A percentile compares a stretch with the other conserved stretches of the same genome.
Conservation (phyloP, 2,888 invertebrate species). For the Neocrepidodera transversa region DNA sequence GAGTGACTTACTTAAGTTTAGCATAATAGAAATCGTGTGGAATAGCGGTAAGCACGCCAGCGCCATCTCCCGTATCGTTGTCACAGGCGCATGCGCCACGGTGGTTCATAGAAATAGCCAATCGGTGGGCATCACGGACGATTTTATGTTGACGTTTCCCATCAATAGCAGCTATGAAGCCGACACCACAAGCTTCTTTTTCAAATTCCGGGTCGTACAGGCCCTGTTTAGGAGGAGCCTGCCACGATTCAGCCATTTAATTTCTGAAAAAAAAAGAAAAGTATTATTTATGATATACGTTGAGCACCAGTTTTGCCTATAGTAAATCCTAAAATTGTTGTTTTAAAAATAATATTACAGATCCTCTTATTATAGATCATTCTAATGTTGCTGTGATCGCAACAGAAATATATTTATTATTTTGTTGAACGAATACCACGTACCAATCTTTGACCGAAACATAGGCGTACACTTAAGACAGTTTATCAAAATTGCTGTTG, state of each 20-base stretch:
- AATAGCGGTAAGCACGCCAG: conserved; percentile 95
- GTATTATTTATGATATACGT: too few relatives aligned
- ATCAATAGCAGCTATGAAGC: conserved; percentile 98
- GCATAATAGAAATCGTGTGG: conserved; percentile 92
- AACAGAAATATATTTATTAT: too few relatives aligned
- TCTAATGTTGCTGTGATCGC: too few relatives aligned
- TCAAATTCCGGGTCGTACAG: conserved; percentile 96
- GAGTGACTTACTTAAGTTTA: conserved; percentile 73
- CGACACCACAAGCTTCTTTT: conserved; percentile 98
- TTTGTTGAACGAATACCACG: too few relatives aligned
- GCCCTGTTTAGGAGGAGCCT: conserved; percentile 85
- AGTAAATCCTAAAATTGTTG: too few relatives aligned
- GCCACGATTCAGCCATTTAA: conserved; percentile 68
- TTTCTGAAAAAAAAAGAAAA: conserved; percentile 42
- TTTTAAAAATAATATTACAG: too few relatives aligned
- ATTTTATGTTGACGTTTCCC: conserved; percentile 95
- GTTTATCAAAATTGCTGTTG: too few relatives aligned
- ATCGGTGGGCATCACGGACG: conserved; percentile 91
- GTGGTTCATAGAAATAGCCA: conserved; percentile 98
- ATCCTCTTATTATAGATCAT: too few relatives aligned
- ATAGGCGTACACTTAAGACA: too few relatives aligned
- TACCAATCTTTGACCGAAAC: too few relatives aligned
- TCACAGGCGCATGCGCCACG: conserved; percentile 99
- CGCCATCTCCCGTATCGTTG: conserved; percentile 99
- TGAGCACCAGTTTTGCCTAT: too few relatives aligned